These are phyloP conservation scores for Platygyra sinensis DNA, from an alignment of 64 coral and sea anemone species.

Conservation along the genomic window DNA sequence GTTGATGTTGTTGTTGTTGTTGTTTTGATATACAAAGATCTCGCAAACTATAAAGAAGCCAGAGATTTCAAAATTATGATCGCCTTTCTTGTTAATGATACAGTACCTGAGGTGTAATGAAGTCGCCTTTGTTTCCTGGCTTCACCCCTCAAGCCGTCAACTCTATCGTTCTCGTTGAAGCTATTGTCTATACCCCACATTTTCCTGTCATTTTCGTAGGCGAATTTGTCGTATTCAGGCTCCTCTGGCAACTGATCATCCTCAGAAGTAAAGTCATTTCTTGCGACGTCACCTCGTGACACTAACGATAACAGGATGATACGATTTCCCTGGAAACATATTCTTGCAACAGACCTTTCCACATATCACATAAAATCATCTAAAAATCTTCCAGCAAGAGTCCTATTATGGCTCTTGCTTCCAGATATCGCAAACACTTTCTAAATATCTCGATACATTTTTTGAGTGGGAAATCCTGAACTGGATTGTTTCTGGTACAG, in stretches of 20 bases:
- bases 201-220: conserved; percentile 41
- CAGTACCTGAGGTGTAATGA: conserved; percentile 9
- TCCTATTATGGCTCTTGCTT: no score
- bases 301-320: background rate
- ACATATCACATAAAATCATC: background rate
- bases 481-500: no score
- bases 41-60: no score
- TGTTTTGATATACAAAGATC: no score
- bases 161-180: conserved; percentile 1
- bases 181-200: conserved; percentile 20
- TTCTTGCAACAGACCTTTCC: no score
- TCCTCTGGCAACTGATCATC: conserved; percentile 29
- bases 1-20: no score
- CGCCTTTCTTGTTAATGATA: background rate
- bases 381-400: background rate
- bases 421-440: background rate
- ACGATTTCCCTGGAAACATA: background rate
- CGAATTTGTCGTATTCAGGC: conserved; percentile 40
- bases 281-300: background rate
- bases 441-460: background rate
- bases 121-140: background rate
- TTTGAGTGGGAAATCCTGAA: no score
- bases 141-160: background rate
- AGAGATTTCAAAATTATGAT: background rate
- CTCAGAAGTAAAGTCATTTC: conserved; percentile 7